A percentile compares a stretch with the other conserved stretches of the same genome.
Evolutionary conservation across 2,888 invertebrate genomes (phyloP).

Genomic region (Sinhomidia bicolor): DNA sequence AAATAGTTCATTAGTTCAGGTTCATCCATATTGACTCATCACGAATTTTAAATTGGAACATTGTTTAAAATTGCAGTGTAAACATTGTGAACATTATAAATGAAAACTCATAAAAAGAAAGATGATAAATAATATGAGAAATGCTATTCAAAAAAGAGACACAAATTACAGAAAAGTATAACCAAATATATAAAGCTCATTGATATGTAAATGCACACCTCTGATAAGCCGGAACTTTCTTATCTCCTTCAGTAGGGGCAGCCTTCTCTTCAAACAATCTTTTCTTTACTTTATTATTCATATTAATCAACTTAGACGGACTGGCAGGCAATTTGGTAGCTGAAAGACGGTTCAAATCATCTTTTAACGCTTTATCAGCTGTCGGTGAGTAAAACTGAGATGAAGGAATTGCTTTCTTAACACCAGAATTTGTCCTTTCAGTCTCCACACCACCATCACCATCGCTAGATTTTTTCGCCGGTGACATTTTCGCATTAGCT

Average conservation of each 20-base stretch:
- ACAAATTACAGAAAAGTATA: not conserved
- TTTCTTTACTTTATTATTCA: slow-evolving; percentile 62
- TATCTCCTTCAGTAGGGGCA: not conserved
- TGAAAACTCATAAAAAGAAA: not conserved
- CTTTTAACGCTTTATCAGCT: slow-evolving; percentile 30
- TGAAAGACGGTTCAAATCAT: slow-evolving; percentile 54
- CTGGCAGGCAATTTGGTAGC: slow-evolving; percentile 53
- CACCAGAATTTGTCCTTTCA: not conserved
- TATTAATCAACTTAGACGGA: slow-evolving; percentile 69
- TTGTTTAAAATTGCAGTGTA: too few relatives aligned
- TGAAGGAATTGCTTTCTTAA: not conserved
- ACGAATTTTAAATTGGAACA: too few relatives aligned
- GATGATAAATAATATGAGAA: too few relatives aligned
- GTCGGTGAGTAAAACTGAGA: slow-evolving; percentile 68
- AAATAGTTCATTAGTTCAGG: not conserved
- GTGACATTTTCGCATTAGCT: slow-evolving; percentile 42
- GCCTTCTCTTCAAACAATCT: slow-evolving; percentile 62
- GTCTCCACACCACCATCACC: not conserved
- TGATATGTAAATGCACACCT: not conserved
- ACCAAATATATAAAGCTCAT: not conserved
- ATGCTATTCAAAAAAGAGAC: too few relatives aligned
- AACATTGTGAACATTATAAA: too few relatives aligned
- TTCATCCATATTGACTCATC: not conserved
- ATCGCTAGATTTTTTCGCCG: not conserved
- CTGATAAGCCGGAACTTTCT: slow-evolving; percentile 30